Conservation (phyloP, 2,797 vertebrate species). For the Cygnus olor region DNA sequence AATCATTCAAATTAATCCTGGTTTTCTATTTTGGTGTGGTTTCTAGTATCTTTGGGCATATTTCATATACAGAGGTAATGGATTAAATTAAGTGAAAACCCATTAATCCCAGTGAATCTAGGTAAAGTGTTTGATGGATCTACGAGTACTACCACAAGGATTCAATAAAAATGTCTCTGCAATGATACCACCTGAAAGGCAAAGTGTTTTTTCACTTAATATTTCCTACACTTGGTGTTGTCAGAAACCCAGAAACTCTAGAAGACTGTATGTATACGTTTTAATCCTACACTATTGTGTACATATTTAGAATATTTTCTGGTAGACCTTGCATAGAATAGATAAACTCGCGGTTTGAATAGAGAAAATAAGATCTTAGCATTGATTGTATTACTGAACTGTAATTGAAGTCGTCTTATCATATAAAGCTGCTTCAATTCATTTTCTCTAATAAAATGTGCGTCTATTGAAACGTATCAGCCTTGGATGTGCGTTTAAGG, state of each 20-base stretch:
- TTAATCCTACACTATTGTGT: not conserved
- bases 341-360: not conserved
- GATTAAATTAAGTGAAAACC: conserved; percentile 23
- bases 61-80: not conserved
- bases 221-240: not conserved
- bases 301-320: not conserved
- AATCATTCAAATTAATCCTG: not conserved
- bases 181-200: not conserved
- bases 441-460: conserved; percentile 15
- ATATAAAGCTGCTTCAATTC: not conserved
- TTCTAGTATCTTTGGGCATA: not conserved
- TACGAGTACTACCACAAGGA: not conserved
- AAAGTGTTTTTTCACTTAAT: not conserved
- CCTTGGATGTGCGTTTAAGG: not conserved
- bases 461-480: not conserved
- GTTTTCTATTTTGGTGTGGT: not conserved
- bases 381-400: not conserved
- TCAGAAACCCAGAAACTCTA: not conserved
- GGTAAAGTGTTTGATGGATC: not conserved
- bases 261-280: not conserved
- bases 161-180: not conserved
- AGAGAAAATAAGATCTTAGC: not conserved
- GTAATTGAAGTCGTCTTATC: not conserved
- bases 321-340: not conserved
- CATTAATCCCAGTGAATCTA: not conserved